Evolutionary conservation across 2,888 invertebrate genomes (phyloP), one percentile per base, ranked within the genome.

Genomic region (Macrophya alboannulata): DNA sequence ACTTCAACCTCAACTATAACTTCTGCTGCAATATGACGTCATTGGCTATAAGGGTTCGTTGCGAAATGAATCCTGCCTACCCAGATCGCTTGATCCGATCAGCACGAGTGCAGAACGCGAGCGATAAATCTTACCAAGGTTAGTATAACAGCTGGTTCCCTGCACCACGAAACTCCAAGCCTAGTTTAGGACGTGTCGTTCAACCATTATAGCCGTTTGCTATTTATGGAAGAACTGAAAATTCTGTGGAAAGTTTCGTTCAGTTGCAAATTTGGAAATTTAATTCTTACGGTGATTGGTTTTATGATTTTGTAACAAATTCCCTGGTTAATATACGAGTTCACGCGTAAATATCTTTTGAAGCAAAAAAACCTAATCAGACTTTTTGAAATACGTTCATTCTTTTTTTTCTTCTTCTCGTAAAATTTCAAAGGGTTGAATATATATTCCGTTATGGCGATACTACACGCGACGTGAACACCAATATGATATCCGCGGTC

Each of bases 51-150:
- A 51, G 15, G 17, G 77, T 77, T 55, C 77, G 55, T 48, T 31
- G 77, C 21, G 55, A 77, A 76, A 43, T 76, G 76, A 48, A 21
- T 25, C 55, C 31, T 31, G 31, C 1, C 1, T 17, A 17, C 4
- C 77, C 31, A 68, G 37, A 25, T 12, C 51, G 37, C 12, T 37
- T 2, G 68, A 55, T 72, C 43, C 43, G 15, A 43, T 72, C n/a
- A 43, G 17, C 17, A 72, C 43, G 8, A 55, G 77, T 77, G 51
- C 9, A 51, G 77, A 77, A 77, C 12, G 72, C 43, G 15, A 43
- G 43, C 72, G 12, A 77, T 77, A 77, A 51, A 77, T 77, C 51
- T 51, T 25, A 51, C 77, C 40, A 51, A 77, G 77, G 77, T 55
- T 51, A 77, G 25, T 77, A 15, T 31, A 77, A 17, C 77, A 77